Conservation (phyloP, 1,140 invertebrate species). For the Eubasilissa regina region DNA sequence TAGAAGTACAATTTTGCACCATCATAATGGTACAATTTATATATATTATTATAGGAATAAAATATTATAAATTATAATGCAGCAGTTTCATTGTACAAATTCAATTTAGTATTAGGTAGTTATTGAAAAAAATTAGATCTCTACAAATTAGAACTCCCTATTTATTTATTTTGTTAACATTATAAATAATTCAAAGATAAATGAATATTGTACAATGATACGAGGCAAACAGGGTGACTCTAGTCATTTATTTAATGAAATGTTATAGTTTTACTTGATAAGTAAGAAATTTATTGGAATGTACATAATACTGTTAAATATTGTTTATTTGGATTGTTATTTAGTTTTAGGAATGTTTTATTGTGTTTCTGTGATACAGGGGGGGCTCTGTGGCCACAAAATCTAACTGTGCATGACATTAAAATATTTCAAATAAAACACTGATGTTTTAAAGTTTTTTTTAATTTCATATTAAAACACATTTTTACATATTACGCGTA, state of each 20-base stretch:
- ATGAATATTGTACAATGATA: constrained; percentile 10
- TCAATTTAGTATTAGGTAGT: too few relatives aligned
- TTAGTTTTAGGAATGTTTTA: constrained; percentile 60
- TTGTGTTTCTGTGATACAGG: constrained; percentile 57
- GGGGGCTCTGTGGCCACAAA: background rate
- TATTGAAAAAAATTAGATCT: background rate
- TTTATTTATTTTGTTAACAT: constrained; percentile 2
- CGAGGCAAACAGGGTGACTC: constrained; percentile 56
- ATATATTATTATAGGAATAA: constrained; percentile 26
- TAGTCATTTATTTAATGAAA: constrained; percentile 52
- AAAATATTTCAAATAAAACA: constrained; percentile 35
- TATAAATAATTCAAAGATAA: background rate
- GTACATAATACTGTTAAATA: constrained; percentile 25
- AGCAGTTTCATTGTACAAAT: background rate
- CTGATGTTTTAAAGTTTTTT: constrained; percentile 13
- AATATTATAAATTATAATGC: constrained; percentile 28
- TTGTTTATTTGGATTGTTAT: constrained; percentile 55
- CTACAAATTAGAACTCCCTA: background rate
- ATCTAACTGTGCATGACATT: constrained; percentile 14
- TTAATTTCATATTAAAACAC: constrained; percentile 48
- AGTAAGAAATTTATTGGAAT: constrained; percentile 20
- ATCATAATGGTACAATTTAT: constrained; percentile 44
- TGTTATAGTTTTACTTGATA: constrained; percentile 6
- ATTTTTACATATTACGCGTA: constrained; percentile 36
- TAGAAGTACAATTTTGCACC: constrained; percentile 53